Conservation (phyloP, 1,140 invertebrate genomes). For the Ostrea denselamellosa region DNA sequence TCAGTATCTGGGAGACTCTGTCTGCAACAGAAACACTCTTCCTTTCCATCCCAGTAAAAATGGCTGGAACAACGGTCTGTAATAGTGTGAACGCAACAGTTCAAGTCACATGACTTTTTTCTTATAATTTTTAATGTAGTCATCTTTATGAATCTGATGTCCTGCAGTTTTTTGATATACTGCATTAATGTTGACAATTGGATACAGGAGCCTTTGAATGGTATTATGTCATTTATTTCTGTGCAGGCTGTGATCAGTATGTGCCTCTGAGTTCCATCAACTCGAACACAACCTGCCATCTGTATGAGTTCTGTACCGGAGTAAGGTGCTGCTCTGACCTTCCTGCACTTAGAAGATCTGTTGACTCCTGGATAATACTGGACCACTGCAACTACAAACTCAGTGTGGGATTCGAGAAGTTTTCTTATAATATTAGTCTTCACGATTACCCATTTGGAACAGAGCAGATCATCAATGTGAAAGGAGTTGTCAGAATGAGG, state of each 20-base stretch:
- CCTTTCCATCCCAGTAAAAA: neutral
- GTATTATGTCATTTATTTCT: neutral
- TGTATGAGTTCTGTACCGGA: conserved; percentile 48
- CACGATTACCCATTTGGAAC: conserved; percentile 49
- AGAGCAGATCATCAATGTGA: conserved; percentile 27
- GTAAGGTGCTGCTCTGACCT: conserved; percentile 50
- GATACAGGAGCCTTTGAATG: no score
- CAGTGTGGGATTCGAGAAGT: conserved; percentile 52
- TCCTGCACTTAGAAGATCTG: conserved; percentile 32
- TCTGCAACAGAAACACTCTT: neutral
- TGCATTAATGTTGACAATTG: neutral
- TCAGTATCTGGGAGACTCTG: neutral
- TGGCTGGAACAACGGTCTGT: conserved; percentile 44
- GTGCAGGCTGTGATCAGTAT: conserved; percentile 47
- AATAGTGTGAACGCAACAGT: neutral
- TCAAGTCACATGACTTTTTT: neutral
- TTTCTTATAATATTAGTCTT: conserved; percentile 42
- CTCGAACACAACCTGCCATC: conserved; percentile 44
- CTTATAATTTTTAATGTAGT: no score
- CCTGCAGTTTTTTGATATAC: neutral
- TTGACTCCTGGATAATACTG: conserved; percentile 45
- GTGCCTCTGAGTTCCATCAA: conserved; percentile 43
- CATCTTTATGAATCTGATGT: neutral
- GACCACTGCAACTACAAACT: conserved; percentile 54
- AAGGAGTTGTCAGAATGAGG: conserved; percentile 39